Conservation (phyloP, 2,113 vertebrate genomes). For the Sebastes fasciatus region DNA sequence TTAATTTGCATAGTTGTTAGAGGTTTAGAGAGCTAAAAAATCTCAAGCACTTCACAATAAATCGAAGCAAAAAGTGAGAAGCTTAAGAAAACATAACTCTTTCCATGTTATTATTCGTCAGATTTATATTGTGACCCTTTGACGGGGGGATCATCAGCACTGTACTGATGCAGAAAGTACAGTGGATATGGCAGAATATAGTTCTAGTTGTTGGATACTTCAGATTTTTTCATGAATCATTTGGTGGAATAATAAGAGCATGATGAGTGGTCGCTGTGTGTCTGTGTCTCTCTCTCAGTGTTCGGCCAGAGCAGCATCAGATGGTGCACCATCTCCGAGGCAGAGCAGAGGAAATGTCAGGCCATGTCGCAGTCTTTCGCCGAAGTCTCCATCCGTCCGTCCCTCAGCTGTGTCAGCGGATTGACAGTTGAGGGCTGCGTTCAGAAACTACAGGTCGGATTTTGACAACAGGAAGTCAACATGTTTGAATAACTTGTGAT, state of each 20-base stretch:
- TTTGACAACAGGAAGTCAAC: background rate
- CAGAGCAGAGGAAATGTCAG: constrained; percentile 88
- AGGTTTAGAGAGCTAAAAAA: background rate
- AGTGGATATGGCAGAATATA: background rate
- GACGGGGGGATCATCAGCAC: too few relatives aligned
- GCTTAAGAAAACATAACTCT: background rate
- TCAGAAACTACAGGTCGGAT: constrained; percentile 87
- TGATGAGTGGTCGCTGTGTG: background rate
- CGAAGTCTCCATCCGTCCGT: constrained; percentile 83
- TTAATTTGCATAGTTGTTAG: background rate
- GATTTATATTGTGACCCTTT: background rate
- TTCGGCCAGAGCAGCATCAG: constrained; percentile 78
- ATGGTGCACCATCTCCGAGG: constrained; percentile 90
- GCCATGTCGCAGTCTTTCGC: constrained; percentile 88
- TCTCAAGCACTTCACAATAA: background rate
- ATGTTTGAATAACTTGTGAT: background rate
- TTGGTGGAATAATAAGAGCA: background rate
- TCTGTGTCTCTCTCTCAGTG: constrained; percentile 70
- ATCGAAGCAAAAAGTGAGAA: background rate
- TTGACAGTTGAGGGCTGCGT: constrained; percentile 80
- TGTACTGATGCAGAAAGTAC: background rate
- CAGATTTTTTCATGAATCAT: constrained; percentile 2
- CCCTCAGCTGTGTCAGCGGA: constrained; percentile 82
- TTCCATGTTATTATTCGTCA: background rate
- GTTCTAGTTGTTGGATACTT: background rate